A percentile compares a stretch with the other conserved stretches of the same genome.
These are phyloP conservation scores for Seriola aureovittata DNA, from an alignment of 2,113 vertebrate genomes.

Conservation along the genomic window DNA sequence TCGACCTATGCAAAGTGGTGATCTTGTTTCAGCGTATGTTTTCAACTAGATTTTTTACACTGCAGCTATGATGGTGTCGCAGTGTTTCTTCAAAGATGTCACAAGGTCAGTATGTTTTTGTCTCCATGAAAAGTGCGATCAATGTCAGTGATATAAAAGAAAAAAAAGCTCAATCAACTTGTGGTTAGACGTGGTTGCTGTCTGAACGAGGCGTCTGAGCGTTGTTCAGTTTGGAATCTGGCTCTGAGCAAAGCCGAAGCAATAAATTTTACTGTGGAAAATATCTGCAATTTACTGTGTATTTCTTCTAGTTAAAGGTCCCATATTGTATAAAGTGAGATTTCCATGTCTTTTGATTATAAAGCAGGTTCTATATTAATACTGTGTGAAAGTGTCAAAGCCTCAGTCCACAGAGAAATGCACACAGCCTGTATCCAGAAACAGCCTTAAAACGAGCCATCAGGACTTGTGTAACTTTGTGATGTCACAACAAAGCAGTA, in stretches of 20 bases:
- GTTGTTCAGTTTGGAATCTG: slow-evolving; percentile 48
- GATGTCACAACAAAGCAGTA: too few relatives aligned
- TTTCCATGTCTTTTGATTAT: too few relatives aligned
- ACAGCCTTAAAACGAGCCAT: too few relatives aligned
- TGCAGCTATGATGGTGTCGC: slow-evolving; percentile 23
- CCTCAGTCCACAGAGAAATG: too few relatives aligned
- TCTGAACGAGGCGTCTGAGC: slow-evolving; percentile 11
- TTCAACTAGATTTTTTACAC: neutral
- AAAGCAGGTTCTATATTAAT: too few relatives aligned
- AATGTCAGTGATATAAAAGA: slow-evolving; percentile 11
- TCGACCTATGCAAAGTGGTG: slow-evolving; percentile 69
- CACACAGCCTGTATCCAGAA: too few relatives aligned
- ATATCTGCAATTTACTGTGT: slow-evolving; percentile 24
- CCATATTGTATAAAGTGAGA: too few relatives aligned
- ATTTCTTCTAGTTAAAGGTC: slow-evolving; percentile 13
- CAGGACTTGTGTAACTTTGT: too few relatives aligned
- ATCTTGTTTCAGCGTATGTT: slow-evolving; percentile 3
- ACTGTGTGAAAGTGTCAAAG: too few relatives aligned
- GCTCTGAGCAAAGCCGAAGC: slow-evolving; percentile 45
- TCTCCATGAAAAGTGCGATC: slow-evolving; percentile 31
- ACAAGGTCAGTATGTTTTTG: slow-evolving; percentile 18
- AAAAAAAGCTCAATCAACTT: neutral
- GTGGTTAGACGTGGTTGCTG: slow-evolving; percentile 28
- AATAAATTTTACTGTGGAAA: slow-evolving; percentile 68
- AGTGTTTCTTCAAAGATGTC: slow-evolving; percentile 33